phyloP scores from a whole-genome alignment of 30 jellyfish, hydroid and myxozoan species.

The Morbakka virulenta region DNA sequence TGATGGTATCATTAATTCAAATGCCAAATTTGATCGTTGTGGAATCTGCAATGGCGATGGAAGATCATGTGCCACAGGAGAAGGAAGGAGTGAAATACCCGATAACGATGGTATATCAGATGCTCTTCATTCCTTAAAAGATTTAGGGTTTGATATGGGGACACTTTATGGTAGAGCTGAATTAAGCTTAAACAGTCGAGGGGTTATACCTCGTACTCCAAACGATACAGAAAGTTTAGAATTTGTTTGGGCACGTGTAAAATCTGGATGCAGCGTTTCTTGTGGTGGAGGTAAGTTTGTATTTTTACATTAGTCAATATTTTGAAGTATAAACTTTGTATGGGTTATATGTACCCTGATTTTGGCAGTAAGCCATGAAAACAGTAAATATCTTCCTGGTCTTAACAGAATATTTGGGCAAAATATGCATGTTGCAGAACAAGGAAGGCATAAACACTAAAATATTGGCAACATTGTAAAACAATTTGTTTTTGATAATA shows the following conservation, averaged over 20 bases:
- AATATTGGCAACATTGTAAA: no score
- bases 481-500: no score
- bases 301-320: neutral
- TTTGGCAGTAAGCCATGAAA: no score
- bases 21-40: conserved; percentile 93
- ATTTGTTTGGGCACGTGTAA: conserved; percentile 88
- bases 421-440: no score
- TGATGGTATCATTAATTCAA: conserved; percentile 85
- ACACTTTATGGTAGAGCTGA: conserved; percentile 79
- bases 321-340: no score
- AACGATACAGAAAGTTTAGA: conserved; percentile 50
- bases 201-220: conserved; percentile 81
- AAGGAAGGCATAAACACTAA: no score
- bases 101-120: conserved; percentile 92
- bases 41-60: conserved; percentile 99
- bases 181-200: conserved; percentile 58
- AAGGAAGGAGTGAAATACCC: conserved; percentile 78
- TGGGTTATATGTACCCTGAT: no score
- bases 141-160: conserved; percentile 98
- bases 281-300: conserved; percentile 92
- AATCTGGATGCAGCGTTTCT: conserved; percentile 96
- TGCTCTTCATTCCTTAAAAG: conserved; percentile 89
- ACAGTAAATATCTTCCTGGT: no score
- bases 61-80: conserved; percentile 75
- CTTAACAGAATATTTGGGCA: no score